phyloP scores from a whole-genome alignment of 2,888 invertebrate species.

The Trichopria drosophilae region DNA sequence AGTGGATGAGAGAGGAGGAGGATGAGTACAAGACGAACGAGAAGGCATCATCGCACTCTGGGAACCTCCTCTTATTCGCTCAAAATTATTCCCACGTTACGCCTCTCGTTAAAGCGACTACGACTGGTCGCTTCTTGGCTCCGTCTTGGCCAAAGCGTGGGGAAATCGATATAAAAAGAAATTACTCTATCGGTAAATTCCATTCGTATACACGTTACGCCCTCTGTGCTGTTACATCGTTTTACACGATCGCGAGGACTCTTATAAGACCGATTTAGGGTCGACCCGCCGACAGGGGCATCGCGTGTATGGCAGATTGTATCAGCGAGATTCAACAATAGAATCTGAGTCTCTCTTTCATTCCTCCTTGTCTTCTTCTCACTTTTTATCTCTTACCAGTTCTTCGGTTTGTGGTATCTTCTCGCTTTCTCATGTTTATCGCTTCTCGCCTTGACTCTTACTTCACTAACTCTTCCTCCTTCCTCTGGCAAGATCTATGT shows the following conservation, averaged over 20 bases:
- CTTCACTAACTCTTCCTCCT: too few species aligned
- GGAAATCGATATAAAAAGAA: too few species aligned
- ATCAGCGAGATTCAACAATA: constrained; percentile 48
- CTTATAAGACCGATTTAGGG: too few species aligned
- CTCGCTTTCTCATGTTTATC: constrained; percentile 21
- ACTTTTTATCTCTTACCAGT: constrained; percentile 3
- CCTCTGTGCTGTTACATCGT: too few species aligned
- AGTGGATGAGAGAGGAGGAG: constrained; percentile 28
- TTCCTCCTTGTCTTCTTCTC: constrained; percentile 27
- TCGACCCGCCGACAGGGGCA: constrained; percentile 39
- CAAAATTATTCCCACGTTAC: constrained; percentile 46
- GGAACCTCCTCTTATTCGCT: too few species aligned
- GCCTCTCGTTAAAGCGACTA: neutral
- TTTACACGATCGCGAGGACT: too few species aligned
- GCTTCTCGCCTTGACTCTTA: too few species aligned
- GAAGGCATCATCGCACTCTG: neutral
- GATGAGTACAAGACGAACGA: constrained; percentile 1
- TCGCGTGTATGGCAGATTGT: constrained; percentile 46
- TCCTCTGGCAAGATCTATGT: too few species aligned
- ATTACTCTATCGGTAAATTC: too few species aligned
- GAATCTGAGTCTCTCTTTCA: constrained; percentile 31
- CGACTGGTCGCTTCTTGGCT: too few species aligned
- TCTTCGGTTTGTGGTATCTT: constrained; percentile 6
- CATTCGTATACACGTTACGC: too few species aligned
- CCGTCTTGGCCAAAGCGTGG: too few species aligned